Evolutionary conservation across 2,113 vertebrate genomes (phyloP), one percentile per base, ranked within the genome.

Genomic region (Sitta europaea): DNA sequence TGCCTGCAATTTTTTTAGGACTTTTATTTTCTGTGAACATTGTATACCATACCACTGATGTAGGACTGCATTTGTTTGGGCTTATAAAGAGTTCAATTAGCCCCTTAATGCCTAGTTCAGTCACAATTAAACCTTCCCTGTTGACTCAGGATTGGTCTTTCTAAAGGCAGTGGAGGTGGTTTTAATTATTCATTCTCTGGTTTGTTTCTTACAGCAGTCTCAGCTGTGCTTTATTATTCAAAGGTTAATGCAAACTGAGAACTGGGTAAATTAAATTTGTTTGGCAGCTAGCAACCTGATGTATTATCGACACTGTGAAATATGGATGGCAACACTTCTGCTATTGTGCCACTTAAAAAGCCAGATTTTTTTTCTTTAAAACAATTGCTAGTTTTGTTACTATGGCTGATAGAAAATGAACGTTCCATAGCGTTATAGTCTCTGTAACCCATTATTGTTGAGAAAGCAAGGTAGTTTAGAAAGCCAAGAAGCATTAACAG

Each of bases 211-310:
- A 97, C 78, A 96, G 96, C 97, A 96, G 96, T 96, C 97, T 97
- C 97, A 98, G 97, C 97, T 98, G 97, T 96, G 96, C 96, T 97
- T 98, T 97, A 97, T 98, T 98, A 97, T 98, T 97, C 97, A 98
- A 97, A 98, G 97, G 96, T 98, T 98, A 98, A 98, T 97, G 96
- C 97, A 98, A 95, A 97, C 95, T 81, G 94, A 97, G 94, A 97
- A 96, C 90, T 96, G 96, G 94, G 91, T 96, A 97, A 97, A 97
- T 98, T 97, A 97, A 98, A 97, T 97, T 96, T 91, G 95, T 96
- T 96, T 96, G 92, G 95, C 92, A 96, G 92, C 93, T 88, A 92
- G 80, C 81, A 86, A 70, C 90, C 80, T 88, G 66, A 59, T 45
- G 50, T 78, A 86, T 91, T 92, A 61, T 59, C 83, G 95, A 72